Percentiles rank a stretch among this genome's conserved stretches.
These are phyloP conservation scores for Agonopterix alstromeriana DNA, from an alignment of 2,888 invertebrate genomes.

Conservation along the genomic window DNA sequence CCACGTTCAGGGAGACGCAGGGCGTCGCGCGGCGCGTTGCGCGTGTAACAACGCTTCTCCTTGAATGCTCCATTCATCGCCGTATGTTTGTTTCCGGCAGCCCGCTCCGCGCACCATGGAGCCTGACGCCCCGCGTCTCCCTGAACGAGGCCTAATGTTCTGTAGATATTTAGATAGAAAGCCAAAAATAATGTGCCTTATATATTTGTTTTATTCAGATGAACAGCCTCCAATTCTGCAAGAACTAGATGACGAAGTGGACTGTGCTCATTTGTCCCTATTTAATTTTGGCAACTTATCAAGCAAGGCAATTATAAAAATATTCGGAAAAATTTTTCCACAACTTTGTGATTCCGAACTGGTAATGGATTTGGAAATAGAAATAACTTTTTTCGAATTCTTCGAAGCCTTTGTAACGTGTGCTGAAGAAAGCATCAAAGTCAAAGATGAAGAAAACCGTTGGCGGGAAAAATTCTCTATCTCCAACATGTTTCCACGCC, in stretches of 20 bases:
- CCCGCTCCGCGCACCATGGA: too few species aligned
- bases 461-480: conserved; percentile 24
- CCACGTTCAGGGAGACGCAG: too few species aligned
- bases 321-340: conserved; percentile 66
- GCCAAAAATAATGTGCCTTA: too few species aligned
- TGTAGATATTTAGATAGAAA: too few species aligned
- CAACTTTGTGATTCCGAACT: conserved; percentile 38
- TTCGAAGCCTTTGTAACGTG: conserved; percentile 73
- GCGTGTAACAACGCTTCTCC: too few species aligned
- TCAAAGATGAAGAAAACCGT: conserved; percentile 35
- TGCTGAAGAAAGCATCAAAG: conserved; percentile 48
- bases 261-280: conserved; percentile 28
- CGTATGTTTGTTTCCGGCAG: too few species aligned
- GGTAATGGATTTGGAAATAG: conserved; percentile 66
- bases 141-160: too few species aligned
- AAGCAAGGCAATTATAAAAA: conserved; percentile 41
- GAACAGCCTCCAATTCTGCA: too few species aligned
- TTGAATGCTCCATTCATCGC: too few species aligned
- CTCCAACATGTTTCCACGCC: neutral
- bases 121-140: too few species aligned
- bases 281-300: conserved; percentile 55
- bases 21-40: too few species aligned
- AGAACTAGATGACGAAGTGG: neutral
- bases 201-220: too few species aligned
- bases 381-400: conserved; percentile 78